Evolutionary conservation across 2,888 invertebrate species (phyloP).

Genomic region (Hyppa rectilinea): DNA sequence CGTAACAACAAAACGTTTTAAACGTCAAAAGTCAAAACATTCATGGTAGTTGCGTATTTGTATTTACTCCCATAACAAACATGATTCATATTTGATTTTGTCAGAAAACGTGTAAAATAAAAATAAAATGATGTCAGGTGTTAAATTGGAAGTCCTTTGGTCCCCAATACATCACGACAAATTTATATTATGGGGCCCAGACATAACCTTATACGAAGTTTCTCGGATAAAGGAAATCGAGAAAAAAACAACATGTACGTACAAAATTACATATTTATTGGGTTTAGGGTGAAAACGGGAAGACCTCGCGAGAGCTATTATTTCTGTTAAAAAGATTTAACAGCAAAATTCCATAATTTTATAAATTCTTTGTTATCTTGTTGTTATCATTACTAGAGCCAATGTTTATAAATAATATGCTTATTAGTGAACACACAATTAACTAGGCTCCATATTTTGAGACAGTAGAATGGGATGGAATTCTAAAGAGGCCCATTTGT

Average conservation of each 20-base stretch:
- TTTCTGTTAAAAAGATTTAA: background rate
- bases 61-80: constrained; percentile 53
- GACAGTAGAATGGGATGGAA: background rate
- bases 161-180: constrained; percentile 94
- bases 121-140: constrained; percentile 78
- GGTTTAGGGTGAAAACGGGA: background rate
- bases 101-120: constrained; percentile 14
- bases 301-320: background rate
- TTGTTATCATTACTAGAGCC: constrained; percentile 26
- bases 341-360: background rate
- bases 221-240: constrained; percentile 91
- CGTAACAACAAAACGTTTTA: constrained; percentile 53
- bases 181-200: constrained; percentile 97
- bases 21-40: constrained; percentile 63
- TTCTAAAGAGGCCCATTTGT: background rate
- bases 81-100: constrained; percentile 44
- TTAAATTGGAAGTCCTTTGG: constrained; percentile 96
- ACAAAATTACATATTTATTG: constrained; percentile 14
- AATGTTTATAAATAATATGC: constrained; percentile 11
- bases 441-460: background rate
- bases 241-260: constrained; percentile 84
- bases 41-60: constrained; percentile 38
- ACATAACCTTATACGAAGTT: constrained; percentile 96
- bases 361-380: constrained; percentile 34
- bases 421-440: constrained; percentile 17